Evolutionary conservation across 2,113 vertebrate species (phyloP).

Genomic region (Australoheros scitulus): DNA sequence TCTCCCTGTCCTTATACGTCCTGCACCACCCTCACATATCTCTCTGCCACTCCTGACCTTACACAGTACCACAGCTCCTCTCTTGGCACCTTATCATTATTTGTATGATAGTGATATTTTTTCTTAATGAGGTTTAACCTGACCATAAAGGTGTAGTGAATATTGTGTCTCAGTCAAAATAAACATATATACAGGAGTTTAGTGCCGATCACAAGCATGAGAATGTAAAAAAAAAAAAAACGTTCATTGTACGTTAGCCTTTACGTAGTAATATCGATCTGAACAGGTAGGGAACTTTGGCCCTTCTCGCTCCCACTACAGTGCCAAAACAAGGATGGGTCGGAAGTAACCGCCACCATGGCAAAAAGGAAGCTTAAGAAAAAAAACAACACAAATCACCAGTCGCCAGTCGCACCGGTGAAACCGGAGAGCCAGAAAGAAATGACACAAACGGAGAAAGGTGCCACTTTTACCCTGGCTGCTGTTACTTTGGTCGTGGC

Average conservation of each 20-base stretch:
- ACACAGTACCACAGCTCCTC: no score
- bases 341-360: slow-evolving; percentile 63
- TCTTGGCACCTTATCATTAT: no score
- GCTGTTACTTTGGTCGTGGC: slow-evolving; percentile 48
- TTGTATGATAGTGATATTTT: no score
- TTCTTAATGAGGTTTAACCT: no score
- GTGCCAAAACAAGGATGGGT: slow-evolving; percentile 53
- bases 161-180: no score
- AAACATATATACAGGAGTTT: no score
- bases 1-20: neutral
- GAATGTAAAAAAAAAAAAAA: neutral
- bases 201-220: neutral
- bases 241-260: no score
- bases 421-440: neutral
- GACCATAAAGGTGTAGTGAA: no score
- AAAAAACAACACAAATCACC: neutral
- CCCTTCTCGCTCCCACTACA: slow-evolving; percentile 66
- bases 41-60: no score
- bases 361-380: slow-evolving; percentile 41
- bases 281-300: slow-evolving; percentile 49
- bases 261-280: no score
- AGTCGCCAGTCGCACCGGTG: neutral
- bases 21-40: no score
- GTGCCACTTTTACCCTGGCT: neutral
- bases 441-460: slow-evolving; percentile 35